Evolutionary conservation across 2,797 vertebrate genomes (phyloP).

Genomic region (Netta rufina): DNA sequence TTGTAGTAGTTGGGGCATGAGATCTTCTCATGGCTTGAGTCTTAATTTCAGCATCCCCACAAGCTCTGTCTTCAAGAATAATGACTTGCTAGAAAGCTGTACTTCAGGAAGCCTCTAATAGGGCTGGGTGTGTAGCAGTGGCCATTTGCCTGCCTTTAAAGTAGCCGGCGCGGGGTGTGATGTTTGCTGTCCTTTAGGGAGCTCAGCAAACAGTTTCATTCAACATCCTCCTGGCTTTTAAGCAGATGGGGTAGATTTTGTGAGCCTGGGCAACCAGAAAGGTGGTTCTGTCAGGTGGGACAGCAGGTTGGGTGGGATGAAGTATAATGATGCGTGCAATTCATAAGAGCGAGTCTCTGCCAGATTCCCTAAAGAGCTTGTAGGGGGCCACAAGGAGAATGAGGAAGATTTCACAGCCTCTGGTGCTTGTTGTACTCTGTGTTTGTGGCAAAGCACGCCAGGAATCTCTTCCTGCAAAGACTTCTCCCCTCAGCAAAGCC

Average conservation of each 20-base stretch:
- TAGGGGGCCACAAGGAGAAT: accelerated
- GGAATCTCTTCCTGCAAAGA: not conserved
- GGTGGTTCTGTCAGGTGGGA: conserved; percentile 1
- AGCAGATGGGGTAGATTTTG: not conserved
- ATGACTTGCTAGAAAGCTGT: not conserved
- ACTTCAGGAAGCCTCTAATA: not conserved
- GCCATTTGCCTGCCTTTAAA: not conserved
- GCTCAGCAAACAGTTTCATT: not conserved
- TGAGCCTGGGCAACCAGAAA: not conserved
- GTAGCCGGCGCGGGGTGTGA: not conserved
- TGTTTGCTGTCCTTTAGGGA: not conserved
- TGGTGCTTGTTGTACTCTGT: not conserved
- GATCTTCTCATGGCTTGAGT: not conserved
- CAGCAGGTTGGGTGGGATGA: not conserved
- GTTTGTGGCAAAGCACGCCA: accelerated
- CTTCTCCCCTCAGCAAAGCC: not conserved
- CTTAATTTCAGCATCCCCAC: not conserved
- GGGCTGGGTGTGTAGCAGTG: not conserved
- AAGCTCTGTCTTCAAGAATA: not conserved
- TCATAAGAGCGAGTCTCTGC: not conserved
- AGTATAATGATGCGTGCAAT: not conserved
- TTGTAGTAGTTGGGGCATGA: accelerated
- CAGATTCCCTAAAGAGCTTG: not conserved
- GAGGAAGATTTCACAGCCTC: not conserved
- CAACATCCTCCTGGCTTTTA: not conserved